Conservation (phyloP, 2,113 vertebrate species). For the Agelaius phoeniceus region DNA sequence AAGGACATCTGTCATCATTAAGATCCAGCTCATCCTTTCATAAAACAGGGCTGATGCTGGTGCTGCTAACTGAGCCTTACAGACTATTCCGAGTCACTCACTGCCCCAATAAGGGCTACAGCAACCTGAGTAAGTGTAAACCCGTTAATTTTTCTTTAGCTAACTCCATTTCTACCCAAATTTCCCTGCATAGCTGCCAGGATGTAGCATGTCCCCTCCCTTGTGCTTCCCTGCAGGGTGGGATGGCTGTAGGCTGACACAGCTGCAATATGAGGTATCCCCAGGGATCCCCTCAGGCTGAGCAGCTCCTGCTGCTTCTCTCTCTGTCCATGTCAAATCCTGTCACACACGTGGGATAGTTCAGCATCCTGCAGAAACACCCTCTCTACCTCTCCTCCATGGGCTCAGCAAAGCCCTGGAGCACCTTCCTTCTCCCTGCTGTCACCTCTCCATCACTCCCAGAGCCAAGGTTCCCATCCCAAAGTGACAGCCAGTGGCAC, state of each 20-base stretch:
- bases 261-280: background rate
- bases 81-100: background rate
- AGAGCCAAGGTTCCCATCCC: background rate
- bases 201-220: background rate
- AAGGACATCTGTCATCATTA: background rate
- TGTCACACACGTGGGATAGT: rapidly evolving
- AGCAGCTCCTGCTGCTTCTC: background rate
- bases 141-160: background rate
- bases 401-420: background rate
- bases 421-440: background rate
- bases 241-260: background rate
- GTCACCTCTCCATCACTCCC: background rate
- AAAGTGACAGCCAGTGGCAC: background rate
- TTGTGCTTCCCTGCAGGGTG: rapidly evolving
- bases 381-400: background rate
- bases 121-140: background rate
- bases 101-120: background rate
- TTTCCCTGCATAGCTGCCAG: background rate
- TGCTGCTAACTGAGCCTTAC: background rate
- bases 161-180: background rate
- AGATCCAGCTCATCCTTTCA: background rate
- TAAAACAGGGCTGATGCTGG: background rate
- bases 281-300: background rate
- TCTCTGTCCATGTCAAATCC: background rate
- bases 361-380: background rate